Evolutionary conservation across 2,888 invertebrate species (phyloP), one percentile per base, ranked within the genome.

Genomic region (Lottia gigantea): DNA sequence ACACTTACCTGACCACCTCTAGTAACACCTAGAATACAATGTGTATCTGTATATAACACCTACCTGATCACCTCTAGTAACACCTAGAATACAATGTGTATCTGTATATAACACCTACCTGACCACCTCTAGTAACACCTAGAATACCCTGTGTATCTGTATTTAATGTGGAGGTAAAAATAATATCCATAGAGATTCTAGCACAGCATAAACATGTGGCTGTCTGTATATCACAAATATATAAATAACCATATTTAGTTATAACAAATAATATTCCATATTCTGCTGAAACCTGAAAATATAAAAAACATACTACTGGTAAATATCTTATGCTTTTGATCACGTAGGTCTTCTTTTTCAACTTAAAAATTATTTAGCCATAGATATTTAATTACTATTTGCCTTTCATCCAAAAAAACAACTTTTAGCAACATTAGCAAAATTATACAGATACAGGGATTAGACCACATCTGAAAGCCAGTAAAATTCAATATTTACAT

Each of bases 191-290:
- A 12, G 86, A 86, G 46, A 88, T 79, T 61, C 82, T 80, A 3
- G 82, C 84, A 71, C 81, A 82, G 72, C 85, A 87, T 46, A 88
- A 75, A 71, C 82, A 84, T 19, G 83, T 80, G 8, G 85, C 85
- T 4, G 86, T 86, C 76, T 88, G 88, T 83, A 89, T 81, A 75
- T 89, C 88, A 81, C 87, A 87, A 62, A 88, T 75, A 77, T 87
- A 88, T 73, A 89, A 76, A 71, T 84, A 85, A 19, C 88, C 88
- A 78, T 88, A 88, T 74, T 89, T 89, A 23, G 89, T 88, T 19
- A 88, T 76, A 64, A 88, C 78, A 76, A 87, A 88, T 66, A 88
- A 80, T 71, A 89, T 77, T 3, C 88, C 88, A 67, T 82, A 82
- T 64, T 84, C 80, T 8, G 77, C 73, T 26, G 87, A 88, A n/a